These are phyloP conservation scores for Agrochola lota DNA, from an alignment of 2,888 invertebrate genomes.

Conservation along the genomic window DNA sequence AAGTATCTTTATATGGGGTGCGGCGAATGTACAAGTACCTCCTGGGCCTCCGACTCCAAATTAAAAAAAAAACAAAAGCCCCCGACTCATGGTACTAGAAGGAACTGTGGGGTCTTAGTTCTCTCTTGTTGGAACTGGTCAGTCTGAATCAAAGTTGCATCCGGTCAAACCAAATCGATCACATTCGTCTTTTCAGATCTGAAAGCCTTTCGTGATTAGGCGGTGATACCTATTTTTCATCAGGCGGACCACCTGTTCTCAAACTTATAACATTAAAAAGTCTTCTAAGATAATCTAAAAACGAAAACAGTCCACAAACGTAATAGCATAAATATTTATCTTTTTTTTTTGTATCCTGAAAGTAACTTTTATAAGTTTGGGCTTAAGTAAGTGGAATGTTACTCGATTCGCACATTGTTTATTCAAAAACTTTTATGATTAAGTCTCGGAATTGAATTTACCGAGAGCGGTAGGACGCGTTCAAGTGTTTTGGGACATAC, in stretches of 20 bases:
- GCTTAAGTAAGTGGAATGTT: slow-evolving; percentile 62
- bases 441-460: slow-evolving; percentile 77
- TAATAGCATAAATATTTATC: slow-evolving; percentile 50
- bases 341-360: slow-evolving; percentile 30
- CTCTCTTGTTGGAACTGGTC: too few species aligned
- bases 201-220: not conserved
- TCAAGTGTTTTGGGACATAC: slow-evolving; percentile 59
- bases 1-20: too few species aligned
- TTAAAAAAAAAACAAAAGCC: too few species aligned
- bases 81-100: too few species aligned
- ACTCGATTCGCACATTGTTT: slow-evolving; percentile 74
- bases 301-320: slow-evolving; percentile 8
- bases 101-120: too few species aligned
- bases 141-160: too few species aligned
- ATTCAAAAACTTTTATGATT: slow-evolving; percentile 81
- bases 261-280: slow-evolving; percentile 17
- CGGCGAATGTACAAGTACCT: too few species aligned
- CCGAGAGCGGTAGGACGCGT: slow-evolving; percentile 55
- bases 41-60: too few species aligned
- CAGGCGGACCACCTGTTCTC: not conserved
- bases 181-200: not conserved
- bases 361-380: slow-evolving; percentile 46
- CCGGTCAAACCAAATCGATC: too few species aligned
- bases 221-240: not conserved
- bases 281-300: not conserved